Evolutionary conservation across 2,888 invertebrate species (phyloP), one percentile per base, ranked within the genome.

Genomic region (Acrobasis suavella): DNA sequence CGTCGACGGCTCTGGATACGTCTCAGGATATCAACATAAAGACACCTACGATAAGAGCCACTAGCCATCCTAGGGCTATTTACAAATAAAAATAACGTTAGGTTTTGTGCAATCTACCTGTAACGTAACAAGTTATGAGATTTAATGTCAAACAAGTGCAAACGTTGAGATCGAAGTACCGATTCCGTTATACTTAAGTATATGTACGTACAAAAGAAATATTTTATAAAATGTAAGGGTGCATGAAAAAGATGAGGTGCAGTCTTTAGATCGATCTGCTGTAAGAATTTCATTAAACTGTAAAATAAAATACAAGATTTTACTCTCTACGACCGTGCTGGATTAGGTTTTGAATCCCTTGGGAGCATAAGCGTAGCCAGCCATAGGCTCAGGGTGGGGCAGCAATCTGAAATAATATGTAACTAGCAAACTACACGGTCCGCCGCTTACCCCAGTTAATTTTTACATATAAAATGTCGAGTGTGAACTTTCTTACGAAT

Each of bases 1-100:
- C 14, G 93, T 94, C 17, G 96, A 96, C 73, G 93, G 90, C 22
- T 94, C 95, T 1, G 97, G 97, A 58, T 97, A 97, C 81, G 97
- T 97, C 63, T 93, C 95, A 50, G 97, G 97, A 16, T 97, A 97
- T 82, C 96, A 96, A 78, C 96, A 97, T 81, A 97, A 96, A 87
- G 95, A 96, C 79, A 94, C 96, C 0, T 96, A 95, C 82, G 94
- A 94, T 77, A 94, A 94, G 78, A 89, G 93, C 60, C 94, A 95
- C 72, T 91, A 89, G 72, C 46, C 15, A 22, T 14, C 17, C 39
- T n/a, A 42, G 1, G 42, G 32, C 46, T 32, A 16, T 37, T 7
- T 32, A 32, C 22, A 39, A n/a, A 12, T n/a, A 8, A 16, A 38
- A 12, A 39, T 16, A 50, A 17, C 46, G 46, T 46, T n/a, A 46